Evolutionary conservation across 2,113 vertebrate species (phyloP).

Genomic region (Chauna torquata): DNA sequence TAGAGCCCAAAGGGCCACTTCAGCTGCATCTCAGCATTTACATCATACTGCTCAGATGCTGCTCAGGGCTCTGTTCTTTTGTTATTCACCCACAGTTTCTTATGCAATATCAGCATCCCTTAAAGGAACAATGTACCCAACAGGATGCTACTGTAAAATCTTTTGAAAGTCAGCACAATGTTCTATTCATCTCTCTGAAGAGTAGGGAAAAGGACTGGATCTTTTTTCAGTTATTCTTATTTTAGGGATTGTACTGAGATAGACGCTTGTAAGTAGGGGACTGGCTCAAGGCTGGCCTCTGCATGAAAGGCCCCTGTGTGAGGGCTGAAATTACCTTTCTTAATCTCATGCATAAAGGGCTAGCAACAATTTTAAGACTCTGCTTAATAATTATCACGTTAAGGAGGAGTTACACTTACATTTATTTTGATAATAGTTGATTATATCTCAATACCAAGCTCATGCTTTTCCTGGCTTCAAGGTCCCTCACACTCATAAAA

Average conservation of each 20-base stretch:
- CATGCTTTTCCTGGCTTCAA: background rate
- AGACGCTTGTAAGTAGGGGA: fast-evolving
- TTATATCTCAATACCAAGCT: background rate
- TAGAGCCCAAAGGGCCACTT: background rate
- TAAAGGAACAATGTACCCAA: background rate
- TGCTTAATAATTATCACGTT: background rate
- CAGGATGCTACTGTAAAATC: background rate
- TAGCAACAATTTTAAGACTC: background rate
- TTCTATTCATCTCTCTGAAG: background rate
- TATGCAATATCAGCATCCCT: background rate
- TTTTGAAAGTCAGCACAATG: background rate
- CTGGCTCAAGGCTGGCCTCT: background rate
- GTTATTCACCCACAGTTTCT: background rate
- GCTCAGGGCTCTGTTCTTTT: background rate
- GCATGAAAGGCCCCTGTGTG: background rate
- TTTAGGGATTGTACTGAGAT: background rate
- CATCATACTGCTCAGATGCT: background rate
- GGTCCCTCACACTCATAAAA: background rate
- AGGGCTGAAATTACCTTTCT: background rate
- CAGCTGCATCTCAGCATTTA: background rate
- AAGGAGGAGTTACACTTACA: background rate
- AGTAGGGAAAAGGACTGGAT: background rate
- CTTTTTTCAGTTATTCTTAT: background rate
- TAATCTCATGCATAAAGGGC: background rate
- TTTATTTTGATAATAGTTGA: background rate